These are phyloP conservation scores for Lottia scabra DNA, from an alignment of 2,888 invertebrate species.

Conservation along the genomic window DNA sequence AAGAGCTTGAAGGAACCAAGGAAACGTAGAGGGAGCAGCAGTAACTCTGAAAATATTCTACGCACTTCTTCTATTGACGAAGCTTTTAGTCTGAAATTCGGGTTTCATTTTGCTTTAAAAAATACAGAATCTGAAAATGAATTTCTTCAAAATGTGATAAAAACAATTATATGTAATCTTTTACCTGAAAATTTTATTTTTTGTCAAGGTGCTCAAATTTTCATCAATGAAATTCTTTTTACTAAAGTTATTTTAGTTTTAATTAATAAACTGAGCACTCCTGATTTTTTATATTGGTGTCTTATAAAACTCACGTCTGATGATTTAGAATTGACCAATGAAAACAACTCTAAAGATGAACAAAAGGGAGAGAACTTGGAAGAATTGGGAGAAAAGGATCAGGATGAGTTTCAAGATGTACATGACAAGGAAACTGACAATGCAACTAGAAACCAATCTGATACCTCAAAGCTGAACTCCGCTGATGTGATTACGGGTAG, in stretches of 20 bases:
- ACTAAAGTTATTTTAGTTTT: conserved; percentile 47
- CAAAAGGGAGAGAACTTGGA: not conserved
- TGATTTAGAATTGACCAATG: conserved; percentile 25
- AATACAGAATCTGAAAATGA: conserved; percentile 24
- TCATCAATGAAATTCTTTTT: conserved; percentile 44
- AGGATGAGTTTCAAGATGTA: no score
- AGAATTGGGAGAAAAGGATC: not conserved
- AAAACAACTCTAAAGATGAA: not conserved
- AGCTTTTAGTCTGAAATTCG: conserved; percentile 28
- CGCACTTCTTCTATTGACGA: conserved; percentile 28
- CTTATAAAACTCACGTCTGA: conserved; percentile 49
- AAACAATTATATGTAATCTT: conserved; percentile 27
- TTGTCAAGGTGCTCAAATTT: conserved; percentile 23
- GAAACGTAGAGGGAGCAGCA: conserved; percentile 13
- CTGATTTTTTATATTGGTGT: conserved; percentile 53
- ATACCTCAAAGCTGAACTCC: no score
- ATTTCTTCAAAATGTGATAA: conserved; percentile 33
- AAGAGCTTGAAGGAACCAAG: conserved; percentile 19
- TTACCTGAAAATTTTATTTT: conserved; percentile 32
- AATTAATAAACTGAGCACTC: conserved; percentile 41
- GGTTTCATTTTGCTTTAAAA: conserved; percentile 34
- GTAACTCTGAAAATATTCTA: not conserved
- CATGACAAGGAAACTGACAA: no score
- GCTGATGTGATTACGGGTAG: no score
- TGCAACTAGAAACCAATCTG: no score